A percentile compares a stretch with the other conserved stretches of the same genome.
phyloP scores from a whole-genome alignment of 2,888 invertebrate species.

The Hypomecis atomaria region DNA sequence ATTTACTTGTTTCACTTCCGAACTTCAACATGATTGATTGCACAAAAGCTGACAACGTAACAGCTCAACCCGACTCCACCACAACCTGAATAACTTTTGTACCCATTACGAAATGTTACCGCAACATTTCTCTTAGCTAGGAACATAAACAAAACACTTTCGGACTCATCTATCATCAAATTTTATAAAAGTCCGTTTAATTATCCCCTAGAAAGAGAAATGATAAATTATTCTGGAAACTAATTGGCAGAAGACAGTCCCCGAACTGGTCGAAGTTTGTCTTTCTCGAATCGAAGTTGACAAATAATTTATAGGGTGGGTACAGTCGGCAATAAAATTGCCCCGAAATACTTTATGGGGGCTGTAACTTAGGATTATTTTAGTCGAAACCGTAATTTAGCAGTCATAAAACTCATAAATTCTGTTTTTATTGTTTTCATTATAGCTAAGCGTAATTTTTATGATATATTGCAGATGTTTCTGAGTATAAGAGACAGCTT shows the following conservation, averaged over 20 bases:
- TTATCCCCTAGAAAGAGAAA: constrained; percentile 36
- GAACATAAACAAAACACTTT: constrained; percentile 16
- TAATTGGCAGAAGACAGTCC: constrained; percentile 40
- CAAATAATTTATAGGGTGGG: constrained; percentile 41
- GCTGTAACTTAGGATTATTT: constrained; percentile 35
- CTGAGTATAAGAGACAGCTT: not conserved
- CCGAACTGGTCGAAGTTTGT: constrained; percentile 36
- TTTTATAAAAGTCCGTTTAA: constrained; percentile 35
- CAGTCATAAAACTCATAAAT: constrained; percentile 35
- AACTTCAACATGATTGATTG: constrained; percentile 44
- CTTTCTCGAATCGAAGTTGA: constrained; percentile 40
- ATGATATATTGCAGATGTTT: constrained; percentile 9
- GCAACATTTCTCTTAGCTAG: not conserved
- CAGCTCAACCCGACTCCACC: constrained; percentile 1
- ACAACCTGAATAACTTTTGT: constrained; percentile 8
- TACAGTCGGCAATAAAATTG: constrained; percentile 38
- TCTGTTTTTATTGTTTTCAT: constrained; percentile 29
- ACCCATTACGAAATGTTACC: constrained; percentile 4
- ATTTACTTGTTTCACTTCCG: constrained; percentile 25
- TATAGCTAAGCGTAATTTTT: constrained; percentile 14
- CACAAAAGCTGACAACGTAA: constrained; percentile 31
- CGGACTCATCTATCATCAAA: constrained; percentile 27
- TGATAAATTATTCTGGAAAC: constrained; percentile 43
- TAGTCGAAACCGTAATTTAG: constrained; percentile 32
- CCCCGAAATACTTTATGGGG: constrained; percentile 38